A percentile compares a stretch with the other conserved stretches of the same genome.
These are phyloP conservation scores for Sipha flava DNA, from an alignment of 1,140 invertebrate genomes.

Conservation along the genomic window DNA sequence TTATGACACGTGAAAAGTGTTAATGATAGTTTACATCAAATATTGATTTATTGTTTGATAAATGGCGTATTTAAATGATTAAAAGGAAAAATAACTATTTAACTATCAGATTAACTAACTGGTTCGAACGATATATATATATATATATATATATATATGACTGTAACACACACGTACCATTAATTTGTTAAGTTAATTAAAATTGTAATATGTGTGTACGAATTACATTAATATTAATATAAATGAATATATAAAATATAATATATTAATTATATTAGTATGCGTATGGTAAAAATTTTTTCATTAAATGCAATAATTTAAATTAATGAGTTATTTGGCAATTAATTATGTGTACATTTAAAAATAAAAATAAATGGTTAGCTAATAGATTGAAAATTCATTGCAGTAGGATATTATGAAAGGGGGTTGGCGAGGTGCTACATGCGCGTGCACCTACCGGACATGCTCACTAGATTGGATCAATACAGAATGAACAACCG, in stretches of 20 bases:
- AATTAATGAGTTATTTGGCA: neutral
- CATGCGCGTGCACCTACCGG: neutral
- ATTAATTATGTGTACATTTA: neutral
- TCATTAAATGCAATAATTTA: neutral
- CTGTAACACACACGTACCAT: neutral
- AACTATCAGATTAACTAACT: neutral
- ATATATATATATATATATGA: neutral
- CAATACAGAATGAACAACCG: neutral
- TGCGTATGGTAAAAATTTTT: neutral
- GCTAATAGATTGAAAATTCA: neutral
- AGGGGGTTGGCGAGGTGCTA: neutral
- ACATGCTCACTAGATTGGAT: slow-evolving; percentile 18
- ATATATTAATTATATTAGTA: neutral
- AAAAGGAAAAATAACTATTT: no score
- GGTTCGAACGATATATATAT: neutral
- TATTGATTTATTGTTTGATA: neutral
- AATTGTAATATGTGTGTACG: no score
- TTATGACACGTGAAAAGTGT: neutral
- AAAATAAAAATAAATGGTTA: neutral
- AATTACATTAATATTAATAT: no score
- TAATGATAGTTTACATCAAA: neutral
- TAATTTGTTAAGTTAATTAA: no score
- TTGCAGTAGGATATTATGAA: neutral
- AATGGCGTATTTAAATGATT: no score
- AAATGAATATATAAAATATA: neutral